phyloP scores from a whole-genome alignment of 2,113 vertebrate species.

The Pagrus major region DNA sequence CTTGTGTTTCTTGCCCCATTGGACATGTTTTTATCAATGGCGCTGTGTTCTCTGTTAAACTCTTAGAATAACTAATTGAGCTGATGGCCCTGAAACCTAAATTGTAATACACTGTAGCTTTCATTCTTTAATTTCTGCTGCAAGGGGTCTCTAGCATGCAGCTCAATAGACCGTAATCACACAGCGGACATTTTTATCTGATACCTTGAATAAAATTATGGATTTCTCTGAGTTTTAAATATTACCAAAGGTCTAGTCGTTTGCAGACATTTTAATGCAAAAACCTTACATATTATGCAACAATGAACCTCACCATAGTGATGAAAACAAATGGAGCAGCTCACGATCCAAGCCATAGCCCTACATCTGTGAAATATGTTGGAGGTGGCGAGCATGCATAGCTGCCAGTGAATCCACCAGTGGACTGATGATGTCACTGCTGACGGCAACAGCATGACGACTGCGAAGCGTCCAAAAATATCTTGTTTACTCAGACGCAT shows the following conservation, averaged over 20 bases:
- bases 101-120: background rate
- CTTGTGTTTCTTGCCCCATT: background rate
- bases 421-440: background rate
- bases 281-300: no score
- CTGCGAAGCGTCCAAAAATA: background rate
- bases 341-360: background rate
- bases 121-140: no score
- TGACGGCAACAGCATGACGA: background rate
- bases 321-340: background rate
- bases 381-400: background rate
- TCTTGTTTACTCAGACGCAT: background rate
- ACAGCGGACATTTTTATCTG: no score
- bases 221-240: no score
- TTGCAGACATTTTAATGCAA: no score
- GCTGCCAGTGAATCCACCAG: background rate
- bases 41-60: no score
- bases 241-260: no score
- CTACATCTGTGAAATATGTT: background rate
- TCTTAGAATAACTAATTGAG: no score
- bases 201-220: no score
- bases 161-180: no score
- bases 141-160: no score
- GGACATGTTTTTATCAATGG: background rate
- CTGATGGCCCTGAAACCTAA: background rate
- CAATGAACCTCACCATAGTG: background rate